These are phyloP conservation scores for Electrona antarctica DNA, from an alignment of 2,113 vertebrate species.

Conservation along the genomic window DNA sequence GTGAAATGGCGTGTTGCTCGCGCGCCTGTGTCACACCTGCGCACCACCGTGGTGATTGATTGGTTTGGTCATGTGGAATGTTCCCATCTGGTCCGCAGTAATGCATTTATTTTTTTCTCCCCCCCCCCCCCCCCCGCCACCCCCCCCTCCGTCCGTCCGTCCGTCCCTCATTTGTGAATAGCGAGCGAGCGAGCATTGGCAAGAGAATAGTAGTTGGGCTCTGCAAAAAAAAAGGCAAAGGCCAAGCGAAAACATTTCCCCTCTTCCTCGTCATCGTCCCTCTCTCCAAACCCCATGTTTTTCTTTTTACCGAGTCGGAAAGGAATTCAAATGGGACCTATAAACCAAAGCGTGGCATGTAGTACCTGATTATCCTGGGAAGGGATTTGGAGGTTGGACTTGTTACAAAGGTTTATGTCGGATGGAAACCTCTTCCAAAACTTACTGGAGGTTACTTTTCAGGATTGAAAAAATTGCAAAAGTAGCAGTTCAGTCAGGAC, in stretches of 20 bases:
- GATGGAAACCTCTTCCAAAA: no score
- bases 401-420: no score
- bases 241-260: conserved; percentile 80
- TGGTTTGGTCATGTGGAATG: conserved; percentile 99
- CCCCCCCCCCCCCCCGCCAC: conserved; percentile 25
- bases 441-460: conserved; percentile 2
- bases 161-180: conserved; percentile 79
- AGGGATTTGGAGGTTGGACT: conserved; percentile 34
- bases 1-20: conserved; percentile 99
- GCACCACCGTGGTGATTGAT: conserved; percentile 99
- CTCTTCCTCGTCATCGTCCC: conserved; percentile 37
- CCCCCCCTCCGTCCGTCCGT: no score
- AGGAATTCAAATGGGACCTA: conserved; percentile 59
- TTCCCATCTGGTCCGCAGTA: conserved; percentile 99
- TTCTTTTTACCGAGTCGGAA: conserved; percentile 57
- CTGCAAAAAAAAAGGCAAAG: conserved; percentile 79
- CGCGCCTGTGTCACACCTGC: conserved; percentile 99
- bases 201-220: conserved; percentile 82
- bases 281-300: conserved; percentile 1
- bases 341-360: conserved; percentile 32
- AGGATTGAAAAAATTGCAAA: neutral
- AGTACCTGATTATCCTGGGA: conserved; percentile 60
- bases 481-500: no score
- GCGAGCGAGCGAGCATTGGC: conserved; percentile 83
- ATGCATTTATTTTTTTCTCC: conserved; percentile 81